Evolutionary conservation across 2,113 vertebrate genomes (phyloP), one percentile per base, ranked within the genome.

Genomic region (Regulus satrapa): DNA sequence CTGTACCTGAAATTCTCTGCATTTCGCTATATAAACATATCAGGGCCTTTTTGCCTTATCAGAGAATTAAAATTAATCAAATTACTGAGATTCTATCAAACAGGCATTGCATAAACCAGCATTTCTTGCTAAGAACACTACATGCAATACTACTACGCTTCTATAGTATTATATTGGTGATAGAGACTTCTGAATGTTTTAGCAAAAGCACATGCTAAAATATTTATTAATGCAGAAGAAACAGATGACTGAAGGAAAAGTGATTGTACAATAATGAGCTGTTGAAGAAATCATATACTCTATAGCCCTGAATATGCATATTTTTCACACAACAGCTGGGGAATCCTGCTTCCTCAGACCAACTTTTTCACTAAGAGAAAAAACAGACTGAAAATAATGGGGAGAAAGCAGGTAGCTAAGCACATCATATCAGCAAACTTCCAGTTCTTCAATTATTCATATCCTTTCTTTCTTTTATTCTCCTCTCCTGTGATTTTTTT

Each of bases 351-450:
- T 77, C 54, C 43, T 78, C 40, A 90, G 62, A 94, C 10, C 73
- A 96, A 97, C 71, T 97, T 97, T 88, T 62, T 58, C 96, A 88
- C 72, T 62, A 68, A 74, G 45, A 63, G 51, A 31, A 92, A 88
- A 79, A 52, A 24, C 13, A 66, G 61, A 67, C 55, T 29, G 48
- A 93, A 96, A 95, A 94, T 41, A 81, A 16, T 17, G 12, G 38
- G 32, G 32, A 79, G 56, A 75, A 82, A 67, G 46, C 17, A 74
- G 17, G 31, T 23, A 38, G 29, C 25, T 81, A 77, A 55, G 19
- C 48, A 72, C 29, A 59, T 43, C 46, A 6, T 20, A 86, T 55
- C 48, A 63, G 56, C 31, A 72, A 83, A 64, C 16, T 41, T 86
- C 74, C 58, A 73, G 32, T 59, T 81, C 67, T 84, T 92, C 45